Percentiles rank a stretch among this genome's conserved stretches.
phyloP scores from a whole-genome alignment of 2,888 invertebrate genomes.

The Dynastes tityus region DNA sequence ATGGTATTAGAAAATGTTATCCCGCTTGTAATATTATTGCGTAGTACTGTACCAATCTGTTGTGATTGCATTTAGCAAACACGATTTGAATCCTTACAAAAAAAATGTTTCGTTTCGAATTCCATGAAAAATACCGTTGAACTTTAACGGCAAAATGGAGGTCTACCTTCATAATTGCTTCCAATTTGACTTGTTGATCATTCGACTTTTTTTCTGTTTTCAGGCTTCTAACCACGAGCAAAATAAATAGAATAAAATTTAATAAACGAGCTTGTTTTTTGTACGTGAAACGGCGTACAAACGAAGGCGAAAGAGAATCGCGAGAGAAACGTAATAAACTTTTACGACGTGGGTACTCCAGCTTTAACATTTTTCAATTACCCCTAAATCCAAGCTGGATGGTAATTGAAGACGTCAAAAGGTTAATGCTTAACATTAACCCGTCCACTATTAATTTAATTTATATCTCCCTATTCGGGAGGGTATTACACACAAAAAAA shows the following conservation, averaged over 20 bases:
- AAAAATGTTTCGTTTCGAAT: too few species aligned
- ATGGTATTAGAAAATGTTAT: too few species aligned
- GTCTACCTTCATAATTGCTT: background rate
- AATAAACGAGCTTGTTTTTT: slow-evolving; percentile 16
- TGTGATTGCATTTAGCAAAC: too few species aligned
- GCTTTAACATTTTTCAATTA: slow-evolving; percentile 43
- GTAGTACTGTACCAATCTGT: too few species aligned
- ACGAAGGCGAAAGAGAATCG: background rate
- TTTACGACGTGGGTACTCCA: slow-evolving; percentile 30
- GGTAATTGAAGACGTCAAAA: slow-evolving; percentile 38
- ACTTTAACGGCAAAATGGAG: background rate
- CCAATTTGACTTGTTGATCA: slow-evolving; percentile 4
- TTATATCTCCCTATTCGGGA: background rate
- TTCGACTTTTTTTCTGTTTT: background rate
- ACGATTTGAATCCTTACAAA: too few species aligned
- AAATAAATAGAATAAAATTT: slow-evolving; percentile 30
- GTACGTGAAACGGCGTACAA: background rate
- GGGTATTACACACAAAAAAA: background rate
- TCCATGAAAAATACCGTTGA: background rate
- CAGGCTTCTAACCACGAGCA: background rate
- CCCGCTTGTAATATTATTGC: too few species aligned
- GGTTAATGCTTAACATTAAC: slow-evolving; percentile 41
- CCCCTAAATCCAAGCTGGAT: slow-evolving; percentile 1
- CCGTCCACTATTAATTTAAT: slow-evolving; percentile 39
- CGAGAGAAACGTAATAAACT: slow-evolving; percentile 40